Conservation (phyloP, 2,888 invertebrate genomes). For the Nasonovia ribisnigri region DNA sequence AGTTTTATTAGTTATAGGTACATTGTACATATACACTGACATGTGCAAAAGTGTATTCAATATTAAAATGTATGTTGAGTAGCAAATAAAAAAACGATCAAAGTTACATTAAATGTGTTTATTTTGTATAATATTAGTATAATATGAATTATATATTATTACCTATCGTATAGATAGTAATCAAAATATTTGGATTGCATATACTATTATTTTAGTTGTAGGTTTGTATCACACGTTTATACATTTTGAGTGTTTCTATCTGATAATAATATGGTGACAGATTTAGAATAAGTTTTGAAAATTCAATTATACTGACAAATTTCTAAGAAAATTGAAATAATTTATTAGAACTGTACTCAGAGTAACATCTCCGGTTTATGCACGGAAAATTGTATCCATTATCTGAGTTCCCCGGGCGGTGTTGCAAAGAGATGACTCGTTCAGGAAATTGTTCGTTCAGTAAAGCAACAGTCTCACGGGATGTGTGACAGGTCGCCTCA, state of each 20-base stretch:
- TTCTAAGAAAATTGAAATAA: conserved; percentile 1
- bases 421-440: neutral
- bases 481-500: neutral
- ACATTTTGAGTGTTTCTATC: neutral
- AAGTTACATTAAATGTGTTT: neutral
- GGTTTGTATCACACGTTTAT: neutral
- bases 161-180: neutral
- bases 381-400: neutral
- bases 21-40: neutral
- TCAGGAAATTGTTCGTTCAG: neutral
- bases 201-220: neutral
- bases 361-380: neutral
- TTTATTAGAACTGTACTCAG: neutral
- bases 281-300: neutral
- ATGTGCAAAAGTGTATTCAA: neutral
- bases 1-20: too few relatives aligned
- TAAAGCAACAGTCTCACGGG: neutral
- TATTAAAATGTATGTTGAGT: neutral
- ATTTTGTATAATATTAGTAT: neutral
- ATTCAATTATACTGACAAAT: neutral
- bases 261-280: neutral
- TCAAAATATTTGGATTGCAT: neutral
- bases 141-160: neutral
- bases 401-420: neutral
- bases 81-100: too few relatives aligned